Percentiles rank a stretch among this genome's conserved stretches.
Conservation (phyloP, 2,888 invertebrate genomes). For the Hecatera dysodea region DNA sequence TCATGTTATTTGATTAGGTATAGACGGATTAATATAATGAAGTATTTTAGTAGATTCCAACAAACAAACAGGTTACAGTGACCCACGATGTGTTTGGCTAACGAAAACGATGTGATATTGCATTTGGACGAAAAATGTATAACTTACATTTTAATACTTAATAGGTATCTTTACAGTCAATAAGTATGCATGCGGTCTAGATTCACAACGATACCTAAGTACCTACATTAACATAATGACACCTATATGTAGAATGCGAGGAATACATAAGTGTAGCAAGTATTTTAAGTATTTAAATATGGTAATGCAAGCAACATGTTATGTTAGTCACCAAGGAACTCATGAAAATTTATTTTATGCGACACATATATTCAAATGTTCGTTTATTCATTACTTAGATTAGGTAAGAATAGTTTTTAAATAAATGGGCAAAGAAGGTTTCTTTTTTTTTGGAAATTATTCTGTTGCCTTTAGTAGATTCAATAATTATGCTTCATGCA, state of each 20-base stretch:
- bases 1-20: constrained; percentile 15
- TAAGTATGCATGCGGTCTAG: constrained; percentile 6
- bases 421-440: neutral
- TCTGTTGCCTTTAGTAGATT: no score
- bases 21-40: constrained; percentile 7
- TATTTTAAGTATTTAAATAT: constrained; percentile 17
- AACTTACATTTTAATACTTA: no score
- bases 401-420: neutral
- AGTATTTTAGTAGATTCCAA: constrained; percentile 9
- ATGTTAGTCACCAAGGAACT: constrained; percentile 20
- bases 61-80: neutral
- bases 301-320: constrained; percentile 6
- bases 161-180: neutral
- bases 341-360: constrained; percentile 17
- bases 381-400: constrained; percentile 7
- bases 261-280: constrained; percentile 8
- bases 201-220: constrained; percentile 1
- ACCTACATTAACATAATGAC: constrained; percentile 21
- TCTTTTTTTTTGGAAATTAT: neutral
- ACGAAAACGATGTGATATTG: neutral
- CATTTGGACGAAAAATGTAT: neutral
- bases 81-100: neutral
- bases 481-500: no score
- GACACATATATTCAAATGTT: constrained; percentile 23
- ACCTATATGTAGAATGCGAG: neutral